Evolutionary conservation across 2,888 invertebrate genomes (phyloP), one percentile per base, ranked within the genome.

Genomic region (Siphlonurus alternatus): DNA sequence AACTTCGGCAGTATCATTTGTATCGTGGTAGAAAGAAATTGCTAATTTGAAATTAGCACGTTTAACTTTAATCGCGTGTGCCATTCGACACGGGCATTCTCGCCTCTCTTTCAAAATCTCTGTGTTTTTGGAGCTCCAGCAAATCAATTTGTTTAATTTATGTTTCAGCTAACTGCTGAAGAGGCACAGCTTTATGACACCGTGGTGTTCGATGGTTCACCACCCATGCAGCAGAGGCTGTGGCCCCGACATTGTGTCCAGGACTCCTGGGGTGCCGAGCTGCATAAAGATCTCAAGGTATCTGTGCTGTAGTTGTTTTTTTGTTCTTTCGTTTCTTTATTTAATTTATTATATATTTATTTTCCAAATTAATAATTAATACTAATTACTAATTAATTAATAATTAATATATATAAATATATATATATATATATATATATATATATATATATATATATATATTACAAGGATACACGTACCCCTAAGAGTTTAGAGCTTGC

Each of bases 221-320:
- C 91, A 10, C 82, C 86, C 25, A 86, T 88, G 80, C 87, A 86
- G 71, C 97, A 97, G 76, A 85, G 89, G 19, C 79, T 98, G 60
- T 98, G 97, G 95, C 98, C 97, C 10, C 81, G 88, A 1, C 98
- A 98, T 76, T 98, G 97, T 76, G 93, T 97, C 10, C 94, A 96
- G 76, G 89, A 92, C 70, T 88, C 93, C 0, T 93, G 93, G 93
- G 98, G 98, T 2, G 89, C 96, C 0, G 89, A 96, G 74, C 80
- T 97, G 38, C 95, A 96, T 74, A 85, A 87, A 71, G 89, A 94
- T 71, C 78, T 98, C 0, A 93, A 89, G 80, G 88, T 88, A 71
- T 68, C 68, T n/a, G n/a, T n/a, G n/a, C n/a, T n/a, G 59, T 2
- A 62, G n/a, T n/a, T 53, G 56, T 38, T 61, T 65, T 61, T 59